These are phyloP conservation scores for Furnarius figulus DNA, from an alignment of 2,113 vertebrate species.

Conservation along the genomic window DNA sequence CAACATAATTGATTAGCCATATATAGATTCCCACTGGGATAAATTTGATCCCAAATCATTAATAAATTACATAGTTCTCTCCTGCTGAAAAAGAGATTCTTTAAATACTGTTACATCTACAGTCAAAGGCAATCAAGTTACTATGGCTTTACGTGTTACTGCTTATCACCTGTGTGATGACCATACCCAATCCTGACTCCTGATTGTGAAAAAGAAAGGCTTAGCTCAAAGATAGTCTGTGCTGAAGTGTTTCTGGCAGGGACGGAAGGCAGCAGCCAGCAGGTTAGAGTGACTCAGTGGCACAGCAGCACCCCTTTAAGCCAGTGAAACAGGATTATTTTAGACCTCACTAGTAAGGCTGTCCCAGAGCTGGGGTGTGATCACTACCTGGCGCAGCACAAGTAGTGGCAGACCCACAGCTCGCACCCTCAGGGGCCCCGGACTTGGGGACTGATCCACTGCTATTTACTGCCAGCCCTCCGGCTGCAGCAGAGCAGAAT, in stretches of 20 bases:
- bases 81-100: neutral
- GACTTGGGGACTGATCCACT: neutral
- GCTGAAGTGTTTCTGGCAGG: neutral
- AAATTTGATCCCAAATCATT: neutral
- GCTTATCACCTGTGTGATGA: neutral
- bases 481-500: neutral
- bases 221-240: neutral
- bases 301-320: neutral
- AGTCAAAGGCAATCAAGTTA: neutral
- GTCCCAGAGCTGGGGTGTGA: neutral
- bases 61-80: neutral
- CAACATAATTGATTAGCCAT: neutral
- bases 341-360: neutral
- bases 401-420: neutral
- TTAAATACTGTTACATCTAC: neutral
- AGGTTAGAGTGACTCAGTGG: neutral
- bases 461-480: neutral
- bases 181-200: neutral
- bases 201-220: neutral
- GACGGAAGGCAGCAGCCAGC: neutral
- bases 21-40: neutral
- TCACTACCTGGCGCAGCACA: neutral
- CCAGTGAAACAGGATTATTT: neutral
- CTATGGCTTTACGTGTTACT: neutral
- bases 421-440: neutral